phyloP scores from a whole-genome alignment of 2,797 vertebrate species.

The Tenualosa thibaudeaui region DNA sequence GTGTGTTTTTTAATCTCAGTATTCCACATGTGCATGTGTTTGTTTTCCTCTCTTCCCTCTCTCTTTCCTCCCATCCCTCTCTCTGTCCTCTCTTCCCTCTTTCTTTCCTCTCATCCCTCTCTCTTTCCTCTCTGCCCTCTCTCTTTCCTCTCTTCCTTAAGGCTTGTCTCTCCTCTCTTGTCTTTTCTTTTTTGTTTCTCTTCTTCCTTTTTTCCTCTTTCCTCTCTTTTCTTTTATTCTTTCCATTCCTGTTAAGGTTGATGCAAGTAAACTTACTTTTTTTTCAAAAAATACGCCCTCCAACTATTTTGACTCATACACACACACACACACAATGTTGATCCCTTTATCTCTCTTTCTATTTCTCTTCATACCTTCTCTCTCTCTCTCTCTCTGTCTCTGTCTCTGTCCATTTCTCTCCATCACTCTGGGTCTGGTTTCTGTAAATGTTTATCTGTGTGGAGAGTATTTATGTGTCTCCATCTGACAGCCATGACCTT shows the following conservation, averaged over 20 bases:
- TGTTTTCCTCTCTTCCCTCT: neutral
- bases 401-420: neutral
- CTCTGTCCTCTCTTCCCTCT: neutral
- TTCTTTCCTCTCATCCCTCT: neutral
- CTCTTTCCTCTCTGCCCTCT: neutral
- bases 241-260: neutral
- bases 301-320: neutral
- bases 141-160: too few relatives aligned
- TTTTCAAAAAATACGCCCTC: too few relatives aligned
- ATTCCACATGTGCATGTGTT: neutral
- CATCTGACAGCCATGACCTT: neutral
- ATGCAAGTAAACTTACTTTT: too few relatives aligned
- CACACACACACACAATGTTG: neutral
- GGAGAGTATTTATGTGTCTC: neutral
- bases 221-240: neutral
- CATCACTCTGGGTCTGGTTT: neutral
- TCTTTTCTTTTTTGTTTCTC: neutral
- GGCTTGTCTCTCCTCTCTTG: too few relatives aligned
- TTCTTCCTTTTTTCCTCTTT: neutral
- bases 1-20: neutral
- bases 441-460: slow-evolving; percentile 17
- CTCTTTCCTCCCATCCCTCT: neutral
- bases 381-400: neutral
- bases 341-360: neutral
- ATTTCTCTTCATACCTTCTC: neutral